A percentile compares a stretch with the other conserved stretches of the same genome.
Conservation (phyloP, 2,797 vertebrate genomes). For the Falco naumanni region DNA sequence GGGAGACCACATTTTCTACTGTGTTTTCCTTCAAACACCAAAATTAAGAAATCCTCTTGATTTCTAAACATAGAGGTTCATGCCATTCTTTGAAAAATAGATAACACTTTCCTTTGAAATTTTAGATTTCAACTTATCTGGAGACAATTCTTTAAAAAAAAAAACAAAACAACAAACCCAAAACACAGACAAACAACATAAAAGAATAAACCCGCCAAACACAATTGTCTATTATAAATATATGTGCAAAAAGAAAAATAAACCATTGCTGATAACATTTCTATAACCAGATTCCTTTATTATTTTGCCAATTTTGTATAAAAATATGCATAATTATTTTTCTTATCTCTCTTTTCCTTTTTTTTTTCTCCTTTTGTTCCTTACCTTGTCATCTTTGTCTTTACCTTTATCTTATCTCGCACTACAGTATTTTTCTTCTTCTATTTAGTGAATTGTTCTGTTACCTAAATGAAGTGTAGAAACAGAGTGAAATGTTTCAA, state of each 20-base stretch:
- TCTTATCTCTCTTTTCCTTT: neutral
- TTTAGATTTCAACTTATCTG: neutral
- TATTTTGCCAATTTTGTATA: neutral
- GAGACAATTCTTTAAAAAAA: neutral
- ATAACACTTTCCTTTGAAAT: neutral
- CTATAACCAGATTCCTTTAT: neutral
- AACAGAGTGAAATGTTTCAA: neutral
- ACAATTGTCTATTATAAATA: neutral
- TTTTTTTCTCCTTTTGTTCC: neutral
- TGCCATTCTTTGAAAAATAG: neutral
- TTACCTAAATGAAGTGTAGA: neutral
- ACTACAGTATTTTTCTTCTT: neutral
- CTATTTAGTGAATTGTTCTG: neutral
- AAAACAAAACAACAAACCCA: neutral
- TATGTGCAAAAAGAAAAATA: neutral
- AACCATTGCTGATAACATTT: neutral
- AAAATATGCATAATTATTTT: neutral
- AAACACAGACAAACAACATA: no score
- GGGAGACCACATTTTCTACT: neutral
- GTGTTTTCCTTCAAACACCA: neutral
- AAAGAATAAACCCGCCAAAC: neutral
- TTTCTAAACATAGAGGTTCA: neutral
- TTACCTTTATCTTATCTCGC: neutral
- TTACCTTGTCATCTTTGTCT: neutral
- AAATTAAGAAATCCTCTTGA: neutral